Conservation (phyloP, 2,113 vertebrate species). For the Apodemus sylvaticus region DNA sequence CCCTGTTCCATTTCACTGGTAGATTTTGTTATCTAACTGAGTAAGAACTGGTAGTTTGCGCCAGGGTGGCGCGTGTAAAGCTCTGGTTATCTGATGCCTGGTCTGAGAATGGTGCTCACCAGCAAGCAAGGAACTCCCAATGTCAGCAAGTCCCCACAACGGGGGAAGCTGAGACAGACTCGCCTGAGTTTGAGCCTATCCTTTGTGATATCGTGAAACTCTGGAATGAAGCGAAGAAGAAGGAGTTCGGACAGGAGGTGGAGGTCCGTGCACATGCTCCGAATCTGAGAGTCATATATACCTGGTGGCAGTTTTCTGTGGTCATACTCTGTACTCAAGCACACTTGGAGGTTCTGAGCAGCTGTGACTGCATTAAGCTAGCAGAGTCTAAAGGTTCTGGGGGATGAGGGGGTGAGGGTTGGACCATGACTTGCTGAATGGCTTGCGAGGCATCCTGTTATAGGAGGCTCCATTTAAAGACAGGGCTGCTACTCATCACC, state of each 20-base stretch:
- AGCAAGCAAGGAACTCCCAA: background rate
- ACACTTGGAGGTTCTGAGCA: background rate
- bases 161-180: background rate
- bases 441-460: background rate
- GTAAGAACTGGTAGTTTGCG: background rate
- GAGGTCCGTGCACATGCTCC: background rate
- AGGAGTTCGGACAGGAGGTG: too few species aligned
- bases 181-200: background rate
- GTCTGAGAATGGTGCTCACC: background rate
- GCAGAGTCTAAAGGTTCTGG: background rate
- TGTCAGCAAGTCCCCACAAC: background rate
- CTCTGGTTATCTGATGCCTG: background rate
- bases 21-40: background rate
- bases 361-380: background rate
- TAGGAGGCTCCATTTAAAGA: background rate
- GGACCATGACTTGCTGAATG: background rate
- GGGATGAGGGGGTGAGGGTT: background rate
- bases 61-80: background rate
- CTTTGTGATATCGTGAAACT: background rate
- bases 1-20: background rate
- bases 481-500: background rate
- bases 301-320: background rate
- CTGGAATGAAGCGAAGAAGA: background rate
- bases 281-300: background rate
- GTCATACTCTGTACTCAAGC: background rate